Base-by-base conservation (phyloP, 2,797 vertebrate genomes). In the Dendrocincla fuliginosa region DNA sequence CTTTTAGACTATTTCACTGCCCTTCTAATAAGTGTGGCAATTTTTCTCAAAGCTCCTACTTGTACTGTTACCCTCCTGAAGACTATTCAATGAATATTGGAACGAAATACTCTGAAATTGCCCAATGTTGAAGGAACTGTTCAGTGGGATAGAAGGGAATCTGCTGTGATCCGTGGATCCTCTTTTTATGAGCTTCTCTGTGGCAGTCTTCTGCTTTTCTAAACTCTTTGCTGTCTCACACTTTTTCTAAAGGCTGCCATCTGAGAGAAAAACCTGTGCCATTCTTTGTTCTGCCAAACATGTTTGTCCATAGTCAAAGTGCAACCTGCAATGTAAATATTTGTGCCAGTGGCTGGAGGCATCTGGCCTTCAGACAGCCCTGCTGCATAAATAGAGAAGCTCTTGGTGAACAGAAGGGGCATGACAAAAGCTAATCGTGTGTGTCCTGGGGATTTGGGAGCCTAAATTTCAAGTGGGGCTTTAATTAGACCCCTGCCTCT, bases 1-100 rank as follows among this genome's bases (percentile, higher is more conserved):
- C 28, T 55, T 95, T 69, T 47, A 17, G 3, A 79, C 25, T 44
- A 82, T 82, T 89, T 92, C 70, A 65, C 79, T 89, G n/a, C 30
- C 16, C 24, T 85, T 89, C 44, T 56, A 83, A 63, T 84, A 93
- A 85, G 17, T 69, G 80, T 49, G 53, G 56, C 76, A 79, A 89
- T 89, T 91, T 87, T 95, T 68, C 68, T 94, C 53, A 37, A 55
- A 44, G 50, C 39, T 91, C 83, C 60, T 50, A 75, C 68, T 92
- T 78, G n/a, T 50, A 55, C 6, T 19, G 49, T 87, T 79, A 76
- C 67, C 60, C 37, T 82, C 60, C 75, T 74, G 53, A 28, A 83
- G 84, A 73, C 59, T 87, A 6, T 47, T 68, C 68, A 77, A 37
- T 88, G 74, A 86, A 59, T 84, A 69, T 24, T 49, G 25, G n/a